Evolutionary conservation across 2,888 invertebrate genomes (phyloP).

Genomic region (Helicoverpa assulta): DNA sequence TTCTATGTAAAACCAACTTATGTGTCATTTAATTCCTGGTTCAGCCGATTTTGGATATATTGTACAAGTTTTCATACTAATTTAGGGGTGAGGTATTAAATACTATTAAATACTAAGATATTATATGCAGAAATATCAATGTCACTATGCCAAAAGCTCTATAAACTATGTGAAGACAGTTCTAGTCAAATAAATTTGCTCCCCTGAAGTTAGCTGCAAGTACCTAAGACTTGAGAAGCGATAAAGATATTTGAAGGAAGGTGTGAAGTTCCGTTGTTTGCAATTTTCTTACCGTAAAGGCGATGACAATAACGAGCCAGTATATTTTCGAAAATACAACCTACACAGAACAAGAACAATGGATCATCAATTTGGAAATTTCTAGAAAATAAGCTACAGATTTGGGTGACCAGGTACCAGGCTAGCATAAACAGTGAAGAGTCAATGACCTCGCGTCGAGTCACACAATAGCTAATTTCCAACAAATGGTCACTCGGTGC

Average conservation of each 20-base stretch:
- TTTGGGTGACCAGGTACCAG: conserved; percentile 27
- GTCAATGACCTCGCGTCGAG: conserved; percentile 30
- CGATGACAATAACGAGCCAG: too few species aligned
- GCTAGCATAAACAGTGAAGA: conserved; percentile 10
- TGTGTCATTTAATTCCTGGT: neutral
- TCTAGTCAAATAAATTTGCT: too few species aligned
- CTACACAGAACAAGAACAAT: neutral
- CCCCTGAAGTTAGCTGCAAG: too few species aligned
- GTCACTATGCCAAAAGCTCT: too few species aligned
- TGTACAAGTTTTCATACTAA: neutral
- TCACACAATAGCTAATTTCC: conserved; percentile 23
- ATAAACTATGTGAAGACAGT: too few species aligned
- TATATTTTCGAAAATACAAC: neutral
- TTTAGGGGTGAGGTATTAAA: too few species aligned
- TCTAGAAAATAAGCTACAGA: neutral
- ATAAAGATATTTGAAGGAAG: too few species aligned
- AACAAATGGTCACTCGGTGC: conserved; percentile 15
- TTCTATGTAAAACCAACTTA: neutral
- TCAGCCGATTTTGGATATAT: neutral
- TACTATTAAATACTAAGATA: too few species aligned
- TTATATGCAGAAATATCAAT: too few species aligned
- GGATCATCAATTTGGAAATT: neutral
- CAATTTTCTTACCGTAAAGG: too few species aligned
- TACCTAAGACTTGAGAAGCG: too few species aligned
- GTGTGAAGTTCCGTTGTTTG: too few species aligned